Percentiles rank a stretch among this genome's conserved stretches.
phyloP scores from a whole-genome alignment of 2,888 invertebrate genomes.

The Rhingia rostrata region DNA sequence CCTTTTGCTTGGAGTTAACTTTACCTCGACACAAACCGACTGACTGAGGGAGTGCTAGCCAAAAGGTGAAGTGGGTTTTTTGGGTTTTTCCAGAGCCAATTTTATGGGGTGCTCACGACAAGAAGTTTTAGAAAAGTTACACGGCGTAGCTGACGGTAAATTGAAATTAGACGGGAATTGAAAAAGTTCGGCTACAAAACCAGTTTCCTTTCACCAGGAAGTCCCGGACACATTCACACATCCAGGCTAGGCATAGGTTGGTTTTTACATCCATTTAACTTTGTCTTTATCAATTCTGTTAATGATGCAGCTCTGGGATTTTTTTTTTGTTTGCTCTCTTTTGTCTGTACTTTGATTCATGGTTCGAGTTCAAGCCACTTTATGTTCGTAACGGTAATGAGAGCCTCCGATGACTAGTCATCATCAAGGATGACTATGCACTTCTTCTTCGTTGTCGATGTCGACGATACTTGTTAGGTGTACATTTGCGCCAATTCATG shows the following conservation, averaged over 20 bases:
- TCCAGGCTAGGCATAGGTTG: conserved; percentile 40
- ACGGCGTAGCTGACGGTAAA: conserved; percentile 66
- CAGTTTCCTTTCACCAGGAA: conserved; percentile 38
- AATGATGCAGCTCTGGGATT: conserved; percentile 14
- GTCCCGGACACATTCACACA: neutral
- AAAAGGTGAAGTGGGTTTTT: neutral
- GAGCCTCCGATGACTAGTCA: conserved; percentile 20
- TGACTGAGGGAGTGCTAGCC: too few species aligned
- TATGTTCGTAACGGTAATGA: conserved; percentile 62
- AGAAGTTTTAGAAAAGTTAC: conserved; percentile 39
- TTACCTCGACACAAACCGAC: neutral
- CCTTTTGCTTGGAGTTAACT: conserved; percentile 23
- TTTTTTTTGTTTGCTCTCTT: neutral
- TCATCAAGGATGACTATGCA: conserved; percentile 24
- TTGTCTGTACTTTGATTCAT: neutral
- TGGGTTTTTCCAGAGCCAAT: conserved; percentile 24
- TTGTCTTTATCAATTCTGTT: conserved; percentile 41
- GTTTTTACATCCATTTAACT: conserved; percentile 45
- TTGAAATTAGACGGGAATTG: conserved; percentile 73
- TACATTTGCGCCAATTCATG: conserved; percentile 51
- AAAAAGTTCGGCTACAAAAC: conserved; percentile 61
- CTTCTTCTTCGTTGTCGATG: neutral
- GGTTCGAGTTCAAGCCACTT: neutral
- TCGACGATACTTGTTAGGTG: neutral
- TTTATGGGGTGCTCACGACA: conserved; percentile 8